These are phyloP conservation scores for Sarcophaga peregrina DNA, from an alignment of 1,140 invertebrate genomes.

Conservation along the genomic window DNA sequence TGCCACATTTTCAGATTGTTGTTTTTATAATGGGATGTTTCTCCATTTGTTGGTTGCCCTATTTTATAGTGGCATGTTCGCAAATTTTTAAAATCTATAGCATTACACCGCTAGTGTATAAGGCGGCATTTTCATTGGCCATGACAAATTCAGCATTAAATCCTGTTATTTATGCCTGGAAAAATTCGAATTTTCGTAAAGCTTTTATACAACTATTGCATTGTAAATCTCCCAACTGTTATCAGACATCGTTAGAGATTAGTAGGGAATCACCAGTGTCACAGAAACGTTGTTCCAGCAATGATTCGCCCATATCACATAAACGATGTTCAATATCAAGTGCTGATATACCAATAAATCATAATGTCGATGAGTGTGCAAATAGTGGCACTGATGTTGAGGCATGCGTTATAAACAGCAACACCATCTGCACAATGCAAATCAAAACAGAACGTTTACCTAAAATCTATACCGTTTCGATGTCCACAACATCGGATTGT, in stretches of 20 bases:
- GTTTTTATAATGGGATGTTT: conserved; percentile 79
- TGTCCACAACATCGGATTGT: conserved; percentile 19
- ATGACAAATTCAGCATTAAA: conserved; percentile 82
- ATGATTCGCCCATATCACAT: neutral
- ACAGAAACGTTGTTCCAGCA: conserved; percentile 10
- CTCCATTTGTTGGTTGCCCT: conserved; percentile 81
- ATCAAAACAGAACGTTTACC: neutral
- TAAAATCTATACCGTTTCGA: conserved; percentile 20
- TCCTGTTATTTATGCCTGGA: conserved; percentile 85
- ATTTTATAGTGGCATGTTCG: conserved; percentile 74
- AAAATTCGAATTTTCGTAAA: conserved; percentile 78
- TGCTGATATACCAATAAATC: conserved; percentile 19
- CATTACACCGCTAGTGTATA: conserved; percentile 72
- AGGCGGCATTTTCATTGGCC: conserved; percentile 76
- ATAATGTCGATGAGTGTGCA: neutral
- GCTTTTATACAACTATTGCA: conserved; percentile 75
- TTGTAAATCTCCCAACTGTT: conserved; percentile 69
- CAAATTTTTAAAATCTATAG: conserved; percentile 70
- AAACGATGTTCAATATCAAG: conserved; percentile 25
- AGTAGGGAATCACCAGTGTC: neutral
- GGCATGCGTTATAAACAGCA: neutral
- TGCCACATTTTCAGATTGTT: conserved; percentile 74
- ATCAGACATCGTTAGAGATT: neutral
- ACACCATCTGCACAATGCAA: neutral
- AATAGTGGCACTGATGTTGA: neutral